A percentile compares a stretch with the other conserved stretches of the same genome.
Evolutionary conservation across 2,113 vertebrate species (phyloP).

Genomic region (Emydura subglobosa): DNA sequence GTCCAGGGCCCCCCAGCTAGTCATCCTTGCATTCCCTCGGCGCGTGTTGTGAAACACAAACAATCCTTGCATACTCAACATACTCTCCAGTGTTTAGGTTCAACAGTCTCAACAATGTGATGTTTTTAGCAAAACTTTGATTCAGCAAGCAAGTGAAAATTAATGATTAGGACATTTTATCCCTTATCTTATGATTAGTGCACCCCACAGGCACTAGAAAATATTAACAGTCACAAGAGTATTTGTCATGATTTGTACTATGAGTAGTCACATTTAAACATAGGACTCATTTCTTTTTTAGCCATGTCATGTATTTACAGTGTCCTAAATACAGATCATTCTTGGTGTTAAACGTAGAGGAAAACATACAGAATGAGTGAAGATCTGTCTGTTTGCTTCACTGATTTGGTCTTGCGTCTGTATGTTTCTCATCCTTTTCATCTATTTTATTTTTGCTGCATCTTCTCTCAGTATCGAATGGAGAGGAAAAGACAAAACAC

Average conservation of each 20-base stretch:
- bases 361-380: not conserved
- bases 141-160: not conserved
- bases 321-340: fast-evolving
- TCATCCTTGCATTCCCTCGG: not conserved
- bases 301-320: not conserved
- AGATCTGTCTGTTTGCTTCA: fast-evolving
- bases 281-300: not conserved
- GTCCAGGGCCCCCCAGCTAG: fast-evolving
- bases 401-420: not conserved
- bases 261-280: not conserved
- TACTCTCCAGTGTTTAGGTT: too few relatives aligned
- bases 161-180: fast-evolving
- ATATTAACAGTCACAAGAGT: not conserved
- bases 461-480: not conserved
- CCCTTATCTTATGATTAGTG: not conserved
- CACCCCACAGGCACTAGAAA: not conserved
- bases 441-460: not conserved
- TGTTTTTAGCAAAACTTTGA: too few relatives aligned
- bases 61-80: not conserved
- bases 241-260: not conserved
- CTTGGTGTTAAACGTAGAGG: not conserved
- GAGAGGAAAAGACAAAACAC: not conserved
- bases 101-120: too few relatives aligned
- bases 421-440: not conserved
- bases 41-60: fast-evolving